These are phyloP conservation scores for Beroe ovata DNA, from an alignment of 37 sponge, comb jelly and placozoan genomes.

Conservation along the genomic window DNA sequence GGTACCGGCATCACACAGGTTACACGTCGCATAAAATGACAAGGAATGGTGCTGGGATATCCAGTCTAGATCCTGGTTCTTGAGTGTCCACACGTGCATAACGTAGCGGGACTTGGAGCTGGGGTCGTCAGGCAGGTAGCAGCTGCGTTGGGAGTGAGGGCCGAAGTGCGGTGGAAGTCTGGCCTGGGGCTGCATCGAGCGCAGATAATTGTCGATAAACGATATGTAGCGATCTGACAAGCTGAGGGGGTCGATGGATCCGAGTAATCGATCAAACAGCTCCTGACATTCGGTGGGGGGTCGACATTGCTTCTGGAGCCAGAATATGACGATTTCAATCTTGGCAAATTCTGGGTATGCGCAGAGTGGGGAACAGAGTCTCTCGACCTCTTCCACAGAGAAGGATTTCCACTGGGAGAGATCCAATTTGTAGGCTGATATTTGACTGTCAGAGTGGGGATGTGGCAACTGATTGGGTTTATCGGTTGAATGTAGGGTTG, in stretches of 20 bases:
- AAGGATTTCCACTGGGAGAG: background rate
- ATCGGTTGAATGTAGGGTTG: no score
- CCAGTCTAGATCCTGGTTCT: background rate
- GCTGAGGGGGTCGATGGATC: background rate
- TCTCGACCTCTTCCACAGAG: background rate
- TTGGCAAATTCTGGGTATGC: conserved; percentile 54
- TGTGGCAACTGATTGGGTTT: no score
- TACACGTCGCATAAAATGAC: conserved; percentile 19
- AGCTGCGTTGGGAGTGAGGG: background rate
- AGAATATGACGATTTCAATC: background rate
- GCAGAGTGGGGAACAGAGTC: conserved; percentile 27
- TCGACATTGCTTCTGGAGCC: background rate
- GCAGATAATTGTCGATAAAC: background rate
- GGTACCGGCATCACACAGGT: conserved; percentile 6
- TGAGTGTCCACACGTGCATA: conserved; percentile 33
- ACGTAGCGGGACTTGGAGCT: background rate
- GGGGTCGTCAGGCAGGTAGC: conserved; percentile 19
- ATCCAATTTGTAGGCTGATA: background rate
- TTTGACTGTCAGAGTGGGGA: no score
- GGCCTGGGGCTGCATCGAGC: background rate
- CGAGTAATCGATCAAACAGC: background rate
- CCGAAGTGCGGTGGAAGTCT: conserved; percentile 11
- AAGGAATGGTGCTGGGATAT: background rate
- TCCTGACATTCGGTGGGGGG: background rate
- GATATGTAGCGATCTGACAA: conserved; percentile 19